Evolutionary conservation across 92 coral and sea anemone species (phyloP), one percentile per base, ranked within the genome.

Genomic region (Porites rus): DNA sequence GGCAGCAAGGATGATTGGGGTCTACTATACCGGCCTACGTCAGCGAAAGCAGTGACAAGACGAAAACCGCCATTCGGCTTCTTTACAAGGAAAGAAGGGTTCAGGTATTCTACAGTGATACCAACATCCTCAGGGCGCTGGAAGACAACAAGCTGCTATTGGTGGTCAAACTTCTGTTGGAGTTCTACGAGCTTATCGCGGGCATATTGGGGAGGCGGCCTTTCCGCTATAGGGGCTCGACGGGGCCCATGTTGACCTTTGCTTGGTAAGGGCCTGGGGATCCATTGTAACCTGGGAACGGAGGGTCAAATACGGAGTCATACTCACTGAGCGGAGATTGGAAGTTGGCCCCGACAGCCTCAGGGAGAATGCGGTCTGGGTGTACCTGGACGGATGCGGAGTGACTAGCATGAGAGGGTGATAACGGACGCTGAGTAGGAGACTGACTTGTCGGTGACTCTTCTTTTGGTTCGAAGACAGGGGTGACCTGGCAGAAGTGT

Each of bases 1-100:
- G 94, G 92, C 25, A 84, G 58, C 17, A 91, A 65, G 31, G 87
- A 91, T 21, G 89, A 92, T 43, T 88, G 91, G 20, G 93, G 91
- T 62, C 80, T 76, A 64, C 88, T 86, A n/a, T 87, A 90, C 5
- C 88, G 86, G 20, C 93, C 91, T 16, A 86, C 87, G 68, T 74
- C 85, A 17, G 91, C 79, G 78, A 80, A 77, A 7, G 92, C 84
- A 1, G 84, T 85, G 7, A 85, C 77, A 14, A 78, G 86, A 51
- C 69, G 69, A 19, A 43, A 28, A 19, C 91, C 79, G 56, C 91
- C 93, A 25, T 56, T 80, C 69, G 85, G 68, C 73, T 85, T 90
- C 68, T 85, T 77, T n/a, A 78, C 86, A 7, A 90, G 28, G 70
- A 90, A 90, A 28, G 31, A 28, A 2, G 31, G 31, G 3, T 28